Evolutionary conservation across 2,888 invertebrate genomes (phyloP).

Genomic region (Erynnis tages): DNA sequence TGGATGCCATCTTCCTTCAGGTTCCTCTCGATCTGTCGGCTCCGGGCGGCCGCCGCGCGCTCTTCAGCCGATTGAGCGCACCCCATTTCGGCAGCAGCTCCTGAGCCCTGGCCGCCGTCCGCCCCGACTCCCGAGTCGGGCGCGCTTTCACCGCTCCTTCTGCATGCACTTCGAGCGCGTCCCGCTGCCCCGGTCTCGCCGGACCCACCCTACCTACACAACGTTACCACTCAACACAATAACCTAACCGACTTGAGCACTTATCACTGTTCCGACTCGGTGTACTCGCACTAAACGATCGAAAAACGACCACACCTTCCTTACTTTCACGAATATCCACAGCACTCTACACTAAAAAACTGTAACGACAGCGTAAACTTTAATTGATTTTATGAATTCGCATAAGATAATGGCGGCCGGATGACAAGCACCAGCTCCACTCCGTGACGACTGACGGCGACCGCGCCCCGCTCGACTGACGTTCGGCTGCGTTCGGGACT

Average conservation of each 20-base stretch:
- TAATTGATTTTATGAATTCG: conserved; percentile 77
- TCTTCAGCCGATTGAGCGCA: conserved; percentile 99
- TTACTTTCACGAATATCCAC: conserved; percentile 46
- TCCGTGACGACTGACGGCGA: conserved; percentile 83
- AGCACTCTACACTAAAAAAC: conserved; percentile 59
- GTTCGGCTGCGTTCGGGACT: conserved; percentile 74
- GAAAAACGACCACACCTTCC: conserved; percentile 40
- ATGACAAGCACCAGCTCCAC: conserved; percentile 81
- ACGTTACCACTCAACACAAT: conserved; percentile 65
- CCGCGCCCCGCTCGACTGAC: conserved; percentile 83
- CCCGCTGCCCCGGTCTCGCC: conserved; percentile 68
- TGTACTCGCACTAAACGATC: conserved; percentile 35
- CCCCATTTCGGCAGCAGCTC: conserved; percentile 90
- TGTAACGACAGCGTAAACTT: conserved; percentile 65
- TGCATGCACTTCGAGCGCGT: conserved; percentile 76
- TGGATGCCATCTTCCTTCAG: conserved; percentile 99
- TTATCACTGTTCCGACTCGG: conserved; percentile 54
- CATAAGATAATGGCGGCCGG: conserved; percentile 83
- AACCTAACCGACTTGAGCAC: conserved; percentile 34
- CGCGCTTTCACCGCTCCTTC: conserved; percentile 83
- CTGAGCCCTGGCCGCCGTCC: conserved; percentile 74
- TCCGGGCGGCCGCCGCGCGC: conserved; percentile 98
- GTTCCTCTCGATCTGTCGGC: conserved; percentile 98
- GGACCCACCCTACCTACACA: conserved; percentile 76
- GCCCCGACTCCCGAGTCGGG: conserved; percentile 80